Conservation (phyloP, 2,888 invertebrate species). For the Tridacna gigas region DNA sequence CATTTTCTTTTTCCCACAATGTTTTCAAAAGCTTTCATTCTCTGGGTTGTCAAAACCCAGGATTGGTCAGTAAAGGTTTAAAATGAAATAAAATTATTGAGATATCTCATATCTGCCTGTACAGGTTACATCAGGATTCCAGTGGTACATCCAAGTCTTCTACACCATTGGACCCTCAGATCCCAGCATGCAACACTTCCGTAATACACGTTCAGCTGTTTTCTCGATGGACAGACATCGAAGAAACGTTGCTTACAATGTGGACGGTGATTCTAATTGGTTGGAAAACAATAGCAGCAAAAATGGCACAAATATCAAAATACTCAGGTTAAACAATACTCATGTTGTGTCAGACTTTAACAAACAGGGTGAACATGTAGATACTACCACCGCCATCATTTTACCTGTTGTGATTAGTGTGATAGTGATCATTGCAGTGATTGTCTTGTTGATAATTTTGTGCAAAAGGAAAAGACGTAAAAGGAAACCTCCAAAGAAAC, state of each 20-base stretch:
- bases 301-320: constrained; percentile 79
- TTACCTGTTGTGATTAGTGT: constrained; percentile 58
- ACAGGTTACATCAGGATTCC: constrained; percentile 83
- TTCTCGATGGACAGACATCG: constrained; percentile 46
- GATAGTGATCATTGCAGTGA: constrained; percentile 48
- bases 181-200: constrained; percentile 59
- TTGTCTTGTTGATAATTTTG: constrained; percentile 55
- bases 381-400: constrained; percentile 44
- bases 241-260: constrained; percentile 51
- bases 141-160: constrained; percentile 85
- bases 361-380: constrained; percentile 12
- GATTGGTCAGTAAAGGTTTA: too few species aligned
- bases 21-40: too few species aligned
- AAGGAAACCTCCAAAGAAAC: constrained; percentile 47
- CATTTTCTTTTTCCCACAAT: too few species aligned
- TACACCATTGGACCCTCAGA: constrained; percentile 81
- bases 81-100: too few species aligned
- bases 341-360: constrained; percentile 34
- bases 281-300: constrained; percentile 58
- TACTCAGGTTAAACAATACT: constrained; percentile 60
- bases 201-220: constrained; percentile 68
- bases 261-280: constrained; percentile 49
- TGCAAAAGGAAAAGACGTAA: constrained; percentile 57
- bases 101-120: constrained; percentile 6
- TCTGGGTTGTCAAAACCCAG: too few species aligned